Base-by-base conservation (phyloP, 2,888 invertebrate genomes). In the Thelaira solivaga region DNA sequence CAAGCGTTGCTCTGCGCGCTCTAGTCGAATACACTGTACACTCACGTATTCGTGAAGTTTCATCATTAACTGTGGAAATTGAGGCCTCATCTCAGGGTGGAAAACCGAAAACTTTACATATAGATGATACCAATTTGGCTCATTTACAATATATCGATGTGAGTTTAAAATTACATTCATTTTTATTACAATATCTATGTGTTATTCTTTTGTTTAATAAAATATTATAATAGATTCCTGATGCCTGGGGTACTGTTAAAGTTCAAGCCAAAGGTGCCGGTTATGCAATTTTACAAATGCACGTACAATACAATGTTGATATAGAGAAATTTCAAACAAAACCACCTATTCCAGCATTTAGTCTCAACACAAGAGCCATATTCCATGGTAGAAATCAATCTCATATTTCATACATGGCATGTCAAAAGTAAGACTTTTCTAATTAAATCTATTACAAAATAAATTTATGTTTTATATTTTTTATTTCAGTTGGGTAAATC, bases 181-280 rank as follows among this genome's bases (percentile, higher is more conserved):
- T n/a, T n/a, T n/a, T n/a, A n/a, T n/a, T n/a, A n/a, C n/a, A n/a
- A n/a, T n/a, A n/a, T n/a, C n/a, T n/a, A n/a, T n/a, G n/a, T 59
- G 20, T 26, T 39, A 18, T n/a, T n/a, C 6, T 29, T 34, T 53
- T 1, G 2, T 36, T 11, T 39, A 47, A 13, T 29, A 36, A 6
- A 18, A n/a, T 61, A 47, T 65, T 41, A n/a, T n/a, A n/a, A n/a
- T n/a, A 95, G 94, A 96, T 97, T 87, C 96, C 96, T 0, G 93
- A 94, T 84, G 97, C 97, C 49, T 98, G 96, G 95, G 98, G 98
- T 84, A 96, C 96, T 0, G 95, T 98, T 36, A 95, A 96, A 89
- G 96, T 97, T 49, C 94, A 95, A 83, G 97, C 96, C 0, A 94
- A 94, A 86, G 98, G 98, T 80, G 95, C 96, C 2, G 98, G 98